A percentile compares a stretch with the other conserved stretches of the same genome.
These are phyloP conservation scores for Drosophila orena DNA, from an alignment of 1,140 invertebrate species.

Conservation along the genomic window DNA sequence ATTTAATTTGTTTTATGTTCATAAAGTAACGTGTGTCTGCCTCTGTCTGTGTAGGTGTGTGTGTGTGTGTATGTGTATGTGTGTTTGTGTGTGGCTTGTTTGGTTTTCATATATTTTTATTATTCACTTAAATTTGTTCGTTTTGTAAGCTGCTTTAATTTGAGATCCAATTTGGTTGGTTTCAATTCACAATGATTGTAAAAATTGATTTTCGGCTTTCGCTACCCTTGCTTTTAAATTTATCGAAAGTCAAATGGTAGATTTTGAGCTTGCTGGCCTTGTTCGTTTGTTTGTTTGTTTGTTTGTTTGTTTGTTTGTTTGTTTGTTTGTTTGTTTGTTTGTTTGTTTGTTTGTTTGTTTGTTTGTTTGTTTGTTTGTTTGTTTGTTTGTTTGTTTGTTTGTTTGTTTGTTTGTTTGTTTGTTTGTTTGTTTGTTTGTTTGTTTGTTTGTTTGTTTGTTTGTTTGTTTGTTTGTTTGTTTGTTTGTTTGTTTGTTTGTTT, in stretches of 20 bases:
- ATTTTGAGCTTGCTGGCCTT: slow-evolving; percentile 56
- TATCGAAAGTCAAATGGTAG: slow-evolving; percentile 49
- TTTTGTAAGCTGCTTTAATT: slow-evolving; percentile 56
- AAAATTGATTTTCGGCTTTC: slow-evolving; percentile 37
- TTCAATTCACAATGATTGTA: slow-evolving; percentile 58
- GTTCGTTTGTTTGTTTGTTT: slow-evolving; percentile 46
- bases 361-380: slow-evolving; percentile 38
- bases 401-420: slow-evolving; percentile 52
- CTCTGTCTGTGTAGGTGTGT: slow-evolving; percentile 51
- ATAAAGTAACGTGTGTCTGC: slow-evolving; percentile 82
- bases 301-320: slow-evolving; percentile 35
- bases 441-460: slow-evolving; percentile 54
- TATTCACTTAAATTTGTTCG: slow-evolving; percentile 8
- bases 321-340: slow-evolving; percentile 38
- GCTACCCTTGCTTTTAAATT: slow-evolving; percentile 34
- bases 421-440: slow-evolving; percentile 52
- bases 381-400: slow-evolving; percentile 35
- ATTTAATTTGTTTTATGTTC: slow-evolving; percentile 80
- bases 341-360: slow-evolving; percentile 37
- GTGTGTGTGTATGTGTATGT: slow-evolving; percentile 40
- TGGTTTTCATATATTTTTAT: slow-evolving; percentile 30
- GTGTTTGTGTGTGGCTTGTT: slow-evolving; percentile 17
- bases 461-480: slow-evolving; percentile 54
- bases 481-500: slow-evolving; percentile 47
- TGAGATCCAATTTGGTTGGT: slow-evolving; percentile 45